Conservation (phyloP, 2,888 invertebrate genomes). For the Caenorhabditis uteleia region DNA sequence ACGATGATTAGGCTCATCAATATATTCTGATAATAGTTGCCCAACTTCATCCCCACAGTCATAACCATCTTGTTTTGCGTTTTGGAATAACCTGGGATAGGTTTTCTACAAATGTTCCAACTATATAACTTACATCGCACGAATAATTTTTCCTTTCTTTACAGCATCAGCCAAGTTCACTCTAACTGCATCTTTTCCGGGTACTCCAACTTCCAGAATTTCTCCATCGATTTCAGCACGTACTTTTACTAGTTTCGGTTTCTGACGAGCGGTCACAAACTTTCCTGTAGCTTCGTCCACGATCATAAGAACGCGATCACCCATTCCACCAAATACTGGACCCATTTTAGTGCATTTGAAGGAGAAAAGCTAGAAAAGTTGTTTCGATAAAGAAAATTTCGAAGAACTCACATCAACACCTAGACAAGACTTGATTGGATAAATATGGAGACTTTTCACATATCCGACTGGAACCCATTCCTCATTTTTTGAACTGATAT, state of each 20-base stretch:
- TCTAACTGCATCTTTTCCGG: conserved; percentile 6
- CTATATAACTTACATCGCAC: conserved; percentile 29
- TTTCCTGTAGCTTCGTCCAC: conserved; percentile 39
- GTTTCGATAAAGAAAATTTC: too few relatives aligned
- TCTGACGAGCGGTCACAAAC: conserved; percentile 46
- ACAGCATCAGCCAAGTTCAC: conserved; percentile 30
- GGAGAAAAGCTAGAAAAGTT: conserved; percentile 47
- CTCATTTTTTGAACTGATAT: conserved; percentile 6
- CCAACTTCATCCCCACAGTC: conserved; percentile 49
- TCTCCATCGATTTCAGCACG: conserved; percentile 19
- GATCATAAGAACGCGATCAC: conserved; percentile 42
- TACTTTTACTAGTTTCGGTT: conserved; percentile 36
- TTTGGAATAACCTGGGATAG: conserved; percentile 39
- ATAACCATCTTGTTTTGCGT: conserved; percentile 40
- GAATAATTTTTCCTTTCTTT: conserved; percentile 17
- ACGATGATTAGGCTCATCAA: conserved; percentile 38
- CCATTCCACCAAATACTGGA: conserved; percentile 21
- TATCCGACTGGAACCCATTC: conserved; percentile 49
- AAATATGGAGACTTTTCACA: conserved; percentile 43
- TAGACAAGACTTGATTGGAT: conserved; percentile 45
- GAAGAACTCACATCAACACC: conserved; percentile 28
- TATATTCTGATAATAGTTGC: conserved; percentile 27
- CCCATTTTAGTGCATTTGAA: conserved; percentile 41
- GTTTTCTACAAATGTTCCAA: background rate
- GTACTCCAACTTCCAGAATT: conserved; percentile 11